These are phyloP conservation scores for Drosophila limbata DNA, from an alignment of 2,888 invertebrate genomes.

Conservation along the genomic window DNA sequence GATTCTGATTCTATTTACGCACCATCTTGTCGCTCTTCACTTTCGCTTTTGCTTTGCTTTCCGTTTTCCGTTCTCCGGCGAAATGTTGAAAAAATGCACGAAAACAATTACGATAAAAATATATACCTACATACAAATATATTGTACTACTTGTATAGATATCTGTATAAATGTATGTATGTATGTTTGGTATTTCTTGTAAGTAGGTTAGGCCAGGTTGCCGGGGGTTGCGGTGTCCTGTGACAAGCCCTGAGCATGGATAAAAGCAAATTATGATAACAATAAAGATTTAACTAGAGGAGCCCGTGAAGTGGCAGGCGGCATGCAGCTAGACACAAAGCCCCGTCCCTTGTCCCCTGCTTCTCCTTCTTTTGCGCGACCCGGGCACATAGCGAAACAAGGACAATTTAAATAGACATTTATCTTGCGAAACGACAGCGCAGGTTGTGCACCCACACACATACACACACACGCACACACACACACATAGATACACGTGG, in stretches of 20 bases:
- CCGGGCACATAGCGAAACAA: constrained; percentile 64
- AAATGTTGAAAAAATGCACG: constrained; percentile 67
- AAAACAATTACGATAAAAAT: constrained; percentile 81
- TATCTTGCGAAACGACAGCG: constrained; percentile 73
- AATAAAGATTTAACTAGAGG: constrained; percentile 80
- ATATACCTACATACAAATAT: constrained; percentile 23
- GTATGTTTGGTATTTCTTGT: constrained; percentile 18
- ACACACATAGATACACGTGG: constrained; percentile 43
- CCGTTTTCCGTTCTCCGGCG: constrained; percentile 20
- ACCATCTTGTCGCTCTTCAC: constrained; percentile 71
- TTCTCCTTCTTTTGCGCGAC: constrained; percentile 1
- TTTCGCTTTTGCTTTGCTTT: constrained; percentile 40
- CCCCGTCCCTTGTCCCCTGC: constrained; percentile 4
- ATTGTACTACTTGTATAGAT: constrained; percentile 6
- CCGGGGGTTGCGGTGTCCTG: constrained; percentile 36
- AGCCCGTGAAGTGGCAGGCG: constrained; percentile 73
- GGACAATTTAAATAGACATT: constrained; percentile 81
- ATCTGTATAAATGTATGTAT: constrained; percentile 4
- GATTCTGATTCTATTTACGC: constrained; percentile 74
- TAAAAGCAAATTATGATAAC: constrained; percentile 82
- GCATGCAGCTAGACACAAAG: constrained; percentile 71
- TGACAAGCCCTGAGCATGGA: constrained; percentile 75
- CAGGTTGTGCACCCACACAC: constrained; percentile 63
- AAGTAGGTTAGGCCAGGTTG: constrained; percentile 57
- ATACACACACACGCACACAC: constrained; percentile 29